Percentiles rank a stretch among this genome's conserved stretches.
These are phyloP conservation scores for Eristalis pertinax DNA, from an alignment of 2,888 invertebrate species.

Conservation along the genomic window DNA sequence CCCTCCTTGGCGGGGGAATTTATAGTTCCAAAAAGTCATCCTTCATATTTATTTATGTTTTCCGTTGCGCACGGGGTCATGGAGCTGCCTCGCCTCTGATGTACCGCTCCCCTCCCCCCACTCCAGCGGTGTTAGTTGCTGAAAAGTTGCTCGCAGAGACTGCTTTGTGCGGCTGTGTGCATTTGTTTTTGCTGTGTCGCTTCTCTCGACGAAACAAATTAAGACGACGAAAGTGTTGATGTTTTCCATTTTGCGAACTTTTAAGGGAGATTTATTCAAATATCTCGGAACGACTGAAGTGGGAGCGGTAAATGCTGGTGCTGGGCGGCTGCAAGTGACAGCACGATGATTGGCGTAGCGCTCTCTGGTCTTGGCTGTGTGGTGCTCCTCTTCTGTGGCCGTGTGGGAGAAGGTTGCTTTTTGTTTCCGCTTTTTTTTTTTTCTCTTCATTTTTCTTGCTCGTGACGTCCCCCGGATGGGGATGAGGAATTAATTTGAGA, in stretches of 20 bases:
- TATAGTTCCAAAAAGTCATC: slow-evolving; percentile 62
- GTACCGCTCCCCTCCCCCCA: neutral
- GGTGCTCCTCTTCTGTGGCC: neutral
- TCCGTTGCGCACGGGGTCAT: slow-evolving; percentile 31
- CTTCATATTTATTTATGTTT: slow-evolving; percentile 62
- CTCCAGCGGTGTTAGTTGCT: slow-evolving; percentile 38
- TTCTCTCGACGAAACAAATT: slow-evolving; percentile 19
- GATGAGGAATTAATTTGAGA: neutral
- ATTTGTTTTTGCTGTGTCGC: neutral
- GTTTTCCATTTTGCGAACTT: slow-evolving; percentile 49
- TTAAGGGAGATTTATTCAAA: slow-evolving; percentile 40
- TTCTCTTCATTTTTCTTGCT: neutral
- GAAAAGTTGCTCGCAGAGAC: slow-evolving; percentile 28
- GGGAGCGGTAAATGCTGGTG: slow-evolving; percentile 12
- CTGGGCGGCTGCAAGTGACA: slow-evolving; percentile 15
- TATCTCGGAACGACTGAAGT: slow-evolving; percentile 20
- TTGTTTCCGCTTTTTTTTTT: neutral
- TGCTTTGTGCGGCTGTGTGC: neutral
- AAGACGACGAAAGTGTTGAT: slow-evolving; percentile 50
- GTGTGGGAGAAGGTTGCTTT: neutral
- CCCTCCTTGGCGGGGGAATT: slow-evolving; percentile 24
- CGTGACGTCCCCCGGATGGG: neutral
- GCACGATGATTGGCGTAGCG: slow-evolving; percentile 10
- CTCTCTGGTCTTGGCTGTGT: neutral
- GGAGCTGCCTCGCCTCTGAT: slow-evolving; percentile 4